A percentile compares a stretch with the other conserved stretches of the same genome.
Conservation (phyloP, 2,113 vertebrate genomes). For the Rhombomys opimus region DNA sequence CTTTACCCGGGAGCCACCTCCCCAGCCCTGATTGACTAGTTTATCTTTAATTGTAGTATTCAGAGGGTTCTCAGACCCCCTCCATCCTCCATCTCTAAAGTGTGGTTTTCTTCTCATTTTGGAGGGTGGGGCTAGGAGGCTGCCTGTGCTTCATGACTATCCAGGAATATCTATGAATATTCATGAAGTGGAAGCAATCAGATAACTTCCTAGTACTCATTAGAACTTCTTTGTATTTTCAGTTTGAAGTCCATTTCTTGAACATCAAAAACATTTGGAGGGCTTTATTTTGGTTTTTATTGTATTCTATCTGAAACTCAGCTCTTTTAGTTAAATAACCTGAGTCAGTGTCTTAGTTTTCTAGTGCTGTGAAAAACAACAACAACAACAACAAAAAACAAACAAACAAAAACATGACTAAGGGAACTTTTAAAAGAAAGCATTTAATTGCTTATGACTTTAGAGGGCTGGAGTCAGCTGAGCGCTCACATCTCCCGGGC, state of each 20-base stretch:
- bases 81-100: too few species aligned
- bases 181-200: not conserved
- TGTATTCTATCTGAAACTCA: slow-evolving; percentile 12
- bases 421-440: not conserved
- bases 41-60: not conserved
- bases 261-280: not conserved
- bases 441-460: not conserved
- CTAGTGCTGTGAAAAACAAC: not conserved
- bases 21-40: not conserved
- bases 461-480: not conserved
- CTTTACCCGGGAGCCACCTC: too few species aligned
- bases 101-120: not conserved
- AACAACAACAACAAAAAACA: too few species aligned
- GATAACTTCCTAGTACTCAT: not conserved
- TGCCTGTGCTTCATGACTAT: not conserved
- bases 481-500: not conserved
- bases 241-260: not conserved
- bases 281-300: not conserved
- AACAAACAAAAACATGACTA: not conserved
- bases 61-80: not conserved
- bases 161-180: not conserved
- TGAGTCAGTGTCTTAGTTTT: not conserved
- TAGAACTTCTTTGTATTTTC: not conserved
- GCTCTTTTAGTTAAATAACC: slow-evolving; percentile 41
- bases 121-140: not conserved